Conservation (phyloP, 2,888 invertebrate species). For the Taphrorychus bicolor region DNA sequence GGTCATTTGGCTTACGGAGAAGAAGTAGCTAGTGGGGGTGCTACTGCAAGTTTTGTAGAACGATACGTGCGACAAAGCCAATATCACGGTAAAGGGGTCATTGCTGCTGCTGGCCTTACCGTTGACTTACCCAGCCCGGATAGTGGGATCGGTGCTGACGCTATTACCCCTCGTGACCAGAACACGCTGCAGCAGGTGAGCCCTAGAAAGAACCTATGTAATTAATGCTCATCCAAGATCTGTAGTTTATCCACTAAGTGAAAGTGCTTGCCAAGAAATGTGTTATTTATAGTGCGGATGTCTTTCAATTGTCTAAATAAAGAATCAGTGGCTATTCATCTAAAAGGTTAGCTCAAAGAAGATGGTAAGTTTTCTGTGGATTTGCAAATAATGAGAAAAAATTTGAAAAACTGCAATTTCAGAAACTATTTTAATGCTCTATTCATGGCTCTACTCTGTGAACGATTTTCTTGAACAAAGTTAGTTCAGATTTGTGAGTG, state of each 20-base stretch:
- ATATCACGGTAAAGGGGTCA: slow-evolving; percentile 76
- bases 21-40: slow-evolving; percentile 63
- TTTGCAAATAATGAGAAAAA: too few species aligned
- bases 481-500: too few species aligned
- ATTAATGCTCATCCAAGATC: background rate
- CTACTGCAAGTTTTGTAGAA: slow-evolving; percentile 72
- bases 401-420: too few species aligned
- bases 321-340: too few species aligned
- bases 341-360: too few species aligned
- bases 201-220: slow-evolving; percentile 49
- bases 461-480: too few species aligned
- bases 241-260: background rate
- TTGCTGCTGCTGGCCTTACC: slow-evolving; percentile 82
- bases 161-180: slow-evolving; percentile 90
- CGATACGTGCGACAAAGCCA: slow-evolving; percentile 62
- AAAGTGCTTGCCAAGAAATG: background rate
- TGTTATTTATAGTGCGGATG: background rate
- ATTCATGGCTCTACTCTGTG: too few species aligned
- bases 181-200: slow-evolving; percentile 89
- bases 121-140: slow-evolving; percentile 96
- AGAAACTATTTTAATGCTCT: too few species aligned
- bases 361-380: too few species aligned
- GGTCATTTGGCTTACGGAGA: slow-evolving; percentile 66
- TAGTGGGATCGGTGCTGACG: slow-evolving; percentile 94
- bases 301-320: too few species aligned